These are phyloP conservation scores for Pangasius mekongensis DNA, from an alignment of 2,797 vertebrate species.

Conservation along the genomic window DNA sequence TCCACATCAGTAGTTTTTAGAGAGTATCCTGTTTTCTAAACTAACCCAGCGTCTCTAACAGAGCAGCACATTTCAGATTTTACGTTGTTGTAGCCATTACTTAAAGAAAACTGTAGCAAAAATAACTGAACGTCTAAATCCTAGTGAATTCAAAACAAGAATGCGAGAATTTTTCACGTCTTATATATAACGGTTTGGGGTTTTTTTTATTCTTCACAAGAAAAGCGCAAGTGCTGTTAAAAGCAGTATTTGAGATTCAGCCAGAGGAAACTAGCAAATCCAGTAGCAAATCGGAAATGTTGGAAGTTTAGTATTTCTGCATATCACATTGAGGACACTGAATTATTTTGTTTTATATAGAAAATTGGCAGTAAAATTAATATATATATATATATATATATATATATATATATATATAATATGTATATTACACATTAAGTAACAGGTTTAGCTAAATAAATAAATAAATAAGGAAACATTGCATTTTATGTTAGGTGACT, in stretches of 20 bases:
- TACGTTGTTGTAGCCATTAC: too few relatives aligned
- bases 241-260: not conserved
- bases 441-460: not conserved
- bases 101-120: too few relatives aligned
- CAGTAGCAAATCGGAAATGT: not conserved
- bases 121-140: too few relatives aligned
- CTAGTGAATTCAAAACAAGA: too few relatives aligned
- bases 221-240: not conserved
- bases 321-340: not conserved
- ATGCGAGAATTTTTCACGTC: too few relatives aligned
- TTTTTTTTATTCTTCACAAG: too few relatives aligned
- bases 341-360: not conserved
- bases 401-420: not conserved
- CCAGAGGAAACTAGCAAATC: not conserved
- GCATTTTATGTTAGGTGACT: not conserved
- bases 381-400: too few relatives aligned
- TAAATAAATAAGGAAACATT: not conserved
- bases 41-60: too few relatives aligned
- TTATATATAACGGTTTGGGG: too few relatives aligned
- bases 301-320: not conserved
- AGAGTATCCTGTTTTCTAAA: too few relatives aligned
- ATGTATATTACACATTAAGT: not conserved
- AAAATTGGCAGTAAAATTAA: not conserved
- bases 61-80: too few relatives aligned
- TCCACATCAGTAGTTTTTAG: too few relatives aligned